Evolutionary conservation across 2,113 vertebrate genomes (phyloP).

Genomic region (Cricetomys ansorgei): DNA sequence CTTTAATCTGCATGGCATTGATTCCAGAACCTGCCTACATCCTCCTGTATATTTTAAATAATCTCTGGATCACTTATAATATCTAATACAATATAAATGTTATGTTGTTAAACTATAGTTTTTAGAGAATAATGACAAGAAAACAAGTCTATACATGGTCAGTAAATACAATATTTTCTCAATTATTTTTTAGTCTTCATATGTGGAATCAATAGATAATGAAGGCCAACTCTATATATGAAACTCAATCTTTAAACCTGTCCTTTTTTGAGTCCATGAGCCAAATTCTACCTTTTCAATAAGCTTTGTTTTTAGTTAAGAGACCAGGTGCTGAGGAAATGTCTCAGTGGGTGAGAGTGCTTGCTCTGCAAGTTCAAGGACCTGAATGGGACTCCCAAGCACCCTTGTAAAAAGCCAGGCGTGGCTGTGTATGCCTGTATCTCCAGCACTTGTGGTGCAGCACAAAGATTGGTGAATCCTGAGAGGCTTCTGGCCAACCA

Average conservation of each 20-base stretch:
- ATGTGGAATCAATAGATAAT: not conserved
- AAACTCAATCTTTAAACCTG: not conserved
- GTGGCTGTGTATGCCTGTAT: not conserved
- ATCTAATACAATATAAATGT: not conserved
- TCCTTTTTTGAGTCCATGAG: not conserved
- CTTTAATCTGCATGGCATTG: not conserved
- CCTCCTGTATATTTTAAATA: not conserved
- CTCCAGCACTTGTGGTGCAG: not conserved
- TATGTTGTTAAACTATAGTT: not conserved
- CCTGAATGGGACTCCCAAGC: not conserved
- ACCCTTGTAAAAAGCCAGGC: not conserved
- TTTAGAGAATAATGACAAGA: not conserved
- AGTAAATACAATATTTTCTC: not conserved
- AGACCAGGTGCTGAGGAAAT: not conserved
- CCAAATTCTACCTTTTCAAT: not conserved
- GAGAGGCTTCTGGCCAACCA: not conserved
- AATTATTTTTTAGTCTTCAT: not conserved
- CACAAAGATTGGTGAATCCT: not conserved
- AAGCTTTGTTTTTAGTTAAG: not conserved
- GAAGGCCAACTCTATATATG: not conserved
- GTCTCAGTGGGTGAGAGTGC: not conserved
- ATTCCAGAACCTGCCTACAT: not conserved
- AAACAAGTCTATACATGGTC: not conserved
- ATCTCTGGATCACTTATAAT: not conserved
- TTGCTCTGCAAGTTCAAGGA: not conserved